These are phyloP conservation scores for Ochotona princeps DNA, from an alignment of 2,113 vertebrate species.

Conservation along the genomic window DNA sequence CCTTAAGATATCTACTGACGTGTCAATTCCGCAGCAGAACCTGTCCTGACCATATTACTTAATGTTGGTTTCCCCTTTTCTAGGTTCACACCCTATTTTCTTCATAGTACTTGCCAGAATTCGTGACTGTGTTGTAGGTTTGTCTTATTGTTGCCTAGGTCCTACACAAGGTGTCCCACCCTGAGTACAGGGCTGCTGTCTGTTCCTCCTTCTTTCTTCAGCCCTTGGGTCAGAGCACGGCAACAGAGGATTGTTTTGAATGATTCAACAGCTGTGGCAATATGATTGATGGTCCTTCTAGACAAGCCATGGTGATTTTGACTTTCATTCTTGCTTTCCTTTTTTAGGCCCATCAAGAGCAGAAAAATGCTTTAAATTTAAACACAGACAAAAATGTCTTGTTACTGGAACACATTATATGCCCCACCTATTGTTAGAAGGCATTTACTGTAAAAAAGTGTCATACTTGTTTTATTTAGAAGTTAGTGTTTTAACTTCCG, in stretches of 20 bases:
- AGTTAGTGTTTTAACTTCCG: neutral
- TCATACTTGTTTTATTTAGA: constrained; percentile 35
- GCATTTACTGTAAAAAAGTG: neutral
- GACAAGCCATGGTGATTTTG: neutral
- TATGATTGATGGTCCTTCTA: neutral
- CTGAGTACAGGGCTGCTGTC: neutral
- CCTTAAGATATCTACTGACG: constrained; percentile 20
- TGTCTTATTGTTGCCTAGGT: neutral
- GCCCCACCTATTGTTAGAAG: neutral
- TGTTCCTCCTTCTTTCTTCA: neutral
- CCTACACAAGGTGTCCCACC: neutral
- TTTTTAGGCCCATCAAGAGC: neutral
- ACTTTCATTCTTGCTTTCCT: neutral
- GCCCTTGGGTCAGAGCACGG: neutral
- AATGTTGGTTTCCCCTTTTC: constrained; percentile 24
- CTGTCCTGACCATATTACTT: neutral
- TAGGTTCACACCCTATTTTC: neutral
- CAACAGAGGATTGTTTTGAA: neutral
- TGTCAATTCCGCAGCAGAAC: constrained; percentile 18
- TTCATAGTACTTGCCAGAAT: neutral
- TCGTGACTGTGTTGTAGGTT: constrained; percentile 2
- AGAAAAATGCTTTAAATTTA: constrained; percentile 31
- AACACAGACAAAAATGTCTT: neutral
- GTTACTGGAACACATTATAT: neutral
- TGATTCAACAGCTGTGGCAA: neutral